Evolutionary conservation across 2,888 invertebrate species (phyloP).

Genomic region (Kuschelorhynchus macadamiae): DNA sequence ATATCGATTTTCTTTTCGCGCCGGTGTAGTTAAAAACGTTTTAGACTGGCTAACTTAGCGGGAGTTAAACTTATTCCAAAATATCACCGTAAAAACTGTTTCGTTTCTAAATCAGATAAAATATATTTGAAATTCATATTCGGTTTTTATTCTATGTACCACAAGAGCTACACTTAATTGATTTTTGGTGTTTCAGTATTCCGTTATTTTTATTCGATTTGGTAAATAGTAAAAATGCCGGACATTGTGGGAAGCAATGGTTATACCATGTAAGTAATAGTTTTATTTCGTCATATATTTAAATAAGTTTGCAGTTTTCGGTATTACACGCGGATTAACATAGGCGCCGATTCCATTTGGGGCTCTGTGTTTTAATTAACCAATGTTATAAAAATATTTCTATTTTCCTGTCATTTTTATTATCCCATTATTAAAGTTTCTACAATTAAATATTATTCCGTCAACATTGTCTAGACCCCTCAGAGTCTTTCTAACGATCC

Average conservation of each 20-base stretch:
- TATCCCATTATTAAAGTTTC: too few species aligned
- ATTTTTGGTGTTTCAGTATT: constrained; percentile 18
- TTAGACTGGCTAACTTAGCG: constrained; percentile 60
- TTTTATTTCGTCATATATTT: too few species aligned
- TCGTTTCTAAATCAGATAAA: constrained; percentile 67
- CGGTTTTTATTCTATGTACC: constrained; percentile 68
- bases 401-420: too few species aligned
- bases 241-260: constrained; percentile 60
- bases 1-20: constrained; percentile 5
- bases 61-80: constrained; percentile 69
- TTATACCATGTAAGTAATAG: constrained; percentile 39
- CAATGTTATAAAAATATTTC: too few species aligned
- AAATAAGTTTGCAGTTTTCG: too few species aligned
- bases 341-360: too few species aligned
- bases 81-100: constrained; percentile 73
- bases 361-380: too few species aligned
- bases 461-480: too few species aligned
- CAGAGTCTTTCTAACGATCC: too few species aligned
- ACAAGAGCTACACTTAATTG: constrained; percentile 67
- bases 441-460: too few species aligned
- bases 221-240: constrained; percentile 56
- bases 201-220: constrained; percentile 23
- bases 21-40: constrained; percentile 1
- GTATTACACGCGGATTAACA: too few species aligned
- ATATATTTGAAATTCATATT: constrained; percentile 65